These are phyloP conservation scores for Tineola bisselliella DNA, from an alignment of 2,888 invertebrate genomes.

Conservation along the genomic window DNA sequence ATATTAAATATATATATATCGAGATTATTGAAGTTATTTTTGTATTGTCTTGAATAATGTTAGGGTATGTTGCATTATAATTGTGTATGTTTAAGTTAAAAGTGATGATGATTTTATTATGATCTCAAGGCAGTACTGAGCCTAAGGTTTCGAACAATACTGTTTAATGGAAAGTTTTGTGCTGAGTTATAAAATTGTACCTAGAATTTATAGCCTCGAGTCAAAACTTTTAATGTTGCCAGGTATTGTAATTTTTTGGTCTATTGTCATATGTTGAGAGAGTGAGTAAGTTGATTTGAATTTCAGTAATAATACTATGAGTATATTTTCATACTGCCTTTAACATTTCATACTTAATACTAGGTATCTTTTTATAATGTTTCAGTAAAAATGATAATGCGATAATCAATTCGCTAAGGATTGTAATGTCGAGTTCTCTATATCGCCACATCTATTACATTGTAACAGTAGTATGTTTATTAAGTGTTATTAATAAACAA, in stretches of 20 bases:
- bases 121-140: slow-evolving; percentile 22
- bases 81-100: slow-evolving; percentile 16
- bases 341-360: too few species aligned
- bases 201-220: too few species aligned
- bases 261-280: too few species aligned
- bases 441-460: slow-evolving; percentile 53
- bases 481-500: slow-evolving; percentile 58
- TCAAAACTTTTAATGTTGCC: too few species aligned
- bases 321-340: too few species aligned
- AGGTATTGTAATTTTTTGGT: too few species aligned
- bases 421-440: slow-evolving; percentile 21
- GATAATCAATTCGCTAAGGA: background rate
- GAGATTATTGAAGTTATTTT: slow-evolving; percentile 61
- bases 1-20: slow-evolving; percentile 30
- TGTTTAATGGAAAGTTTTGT: background rate
- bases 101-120: slow-evolving; percentile 19
- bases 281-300: too few species aligned
- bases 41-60: slow-evolving; percentile 25
- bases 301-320: too few species aligned
- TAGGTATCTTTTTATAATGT: background rate
- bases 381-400: too few species aligned
- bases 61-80: slow-evolving; percentile 1
- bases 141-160: background rate
- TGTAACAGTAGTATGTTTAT: slow-evolving; percentile 53
- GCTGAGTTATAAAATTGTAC: too few species aligned